Base-by-base conservation (phyloP, 2,888 invertebrate genomes). In the Isoperla grammatica region DNA sequence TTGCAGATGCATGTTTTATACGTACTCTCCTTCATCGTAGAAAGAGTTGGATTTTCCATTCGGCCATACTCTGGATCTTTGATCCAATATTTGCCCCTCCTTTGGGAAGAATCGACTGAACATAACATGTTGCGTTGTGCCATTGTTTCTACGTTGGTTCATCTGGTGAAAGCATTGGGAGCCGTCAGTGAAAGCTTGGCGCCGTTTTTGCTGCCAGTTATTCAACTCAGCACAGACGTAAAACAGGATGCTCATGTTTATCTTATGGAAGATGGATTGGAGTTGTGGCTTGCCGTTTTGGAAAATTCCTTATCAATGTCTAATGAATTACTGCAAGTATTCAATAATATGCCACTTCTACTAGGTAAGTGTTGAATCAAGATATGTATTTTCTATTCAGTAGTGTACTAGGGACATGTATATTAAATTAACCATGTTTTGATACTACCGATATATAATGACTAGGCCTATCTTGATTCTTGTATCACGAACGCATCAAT, bases 51-150 rank as follows among this genome's bases (percentile, higher is more conserved):
- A 17, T 80, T 82, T 53, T 83, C 84, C 56, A 87, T 90, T 50
- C 85, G 83, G 56, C 84, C 86, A 0, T 83, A 88, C 73, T 79
- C 81, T 59, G 79, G 81, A 60, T 81, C 86, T 13, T 80, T 96
- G 57, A 83, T 90, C 67, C 82, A 85, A 61, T 95, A 93, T 74
- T 80, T 96, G 67, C 95, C 95, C 9, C 77, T 86, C 65, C 78
- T 96, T 65, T 96, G 96, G 95, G 82, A 86, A 63, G 90, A 91
- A 74, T 90, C 94, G 9, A 86, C 85, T 61, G 85, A 87, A 61
- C 91, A 93, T 71, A 88, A 91, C 73, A 91, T 96, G 91, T 77
- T 96, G 65, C 79, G 93, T 12, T 94, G 94, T 71, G 91, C 95
- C 48, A 93, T 95, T 65, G 85, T 96, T 9, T 85, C 92, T 2